These are phyloP conservation scores for Syrista parreyssii DNA, from an alignment of 2,888 invertebrate genomes.

Conservation along the genomic window DNA sequence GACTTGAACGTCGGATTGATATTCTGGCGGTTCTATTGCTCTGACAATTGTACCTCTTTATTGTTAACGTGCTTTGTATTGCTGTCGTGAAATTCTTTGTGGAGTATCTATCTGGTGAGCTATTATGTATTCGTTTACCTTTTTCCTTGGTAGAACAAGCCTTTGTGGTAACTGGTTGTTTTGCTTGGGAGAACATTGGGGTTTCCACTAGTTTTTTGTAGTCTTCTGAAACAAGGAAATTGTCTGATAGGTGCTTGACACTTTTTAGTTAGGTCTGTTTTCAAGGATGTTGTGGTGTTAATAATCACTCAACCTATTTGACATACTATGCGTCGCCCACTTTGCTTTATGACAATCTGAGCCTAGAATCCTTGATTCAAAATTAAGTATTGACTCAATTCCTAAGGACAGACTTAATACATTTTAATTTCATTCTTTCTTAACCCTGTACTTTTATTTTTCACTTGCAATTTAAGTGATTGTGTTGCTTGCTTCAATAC, in stretches of 20 bases:
- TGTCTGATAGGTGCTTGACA: neutral
- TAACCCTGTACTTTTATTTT: neutral
- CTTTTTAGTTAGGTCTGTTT: neutral
- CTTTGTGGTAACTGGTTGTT: neutral
- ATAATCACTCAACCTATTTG: neutral
- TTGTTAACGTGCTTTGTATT: neutral
- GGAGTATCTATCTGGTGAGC: neutral
- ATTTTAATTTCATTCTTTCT: neutral
- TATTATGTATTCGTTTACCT: neutral
- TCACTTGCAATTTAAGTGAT: neutral
- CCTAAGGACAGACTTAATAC: neutral
- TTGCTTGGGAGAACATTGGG: neutral
- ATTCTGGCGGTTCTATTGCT: neutral
- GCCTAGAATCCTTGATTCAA: neutral
- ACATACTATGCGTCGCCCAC: neutral
- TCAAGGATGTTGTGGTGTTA: too few species aligned
- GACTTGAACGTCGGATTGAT: neutral
- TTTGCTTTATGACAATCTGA: neutral
- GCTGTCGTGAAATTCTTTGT: neutral
- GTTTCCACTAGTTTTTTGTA: neutral
- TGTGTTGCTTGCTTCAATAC: neutral
- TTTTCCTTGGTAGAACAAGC: neutral
- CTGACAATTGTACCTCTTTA: neutral
- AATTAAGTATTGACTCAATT: neutral
- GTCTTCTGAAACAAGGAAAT: neutral